Percentiles rank a stretch among this genome's conserved stretches.
These are phyloP conservation scores for Papilio polytes DNA, from an alignment of 1,140 invertebrate genomes.

Conservation along the genomic window DNA sequence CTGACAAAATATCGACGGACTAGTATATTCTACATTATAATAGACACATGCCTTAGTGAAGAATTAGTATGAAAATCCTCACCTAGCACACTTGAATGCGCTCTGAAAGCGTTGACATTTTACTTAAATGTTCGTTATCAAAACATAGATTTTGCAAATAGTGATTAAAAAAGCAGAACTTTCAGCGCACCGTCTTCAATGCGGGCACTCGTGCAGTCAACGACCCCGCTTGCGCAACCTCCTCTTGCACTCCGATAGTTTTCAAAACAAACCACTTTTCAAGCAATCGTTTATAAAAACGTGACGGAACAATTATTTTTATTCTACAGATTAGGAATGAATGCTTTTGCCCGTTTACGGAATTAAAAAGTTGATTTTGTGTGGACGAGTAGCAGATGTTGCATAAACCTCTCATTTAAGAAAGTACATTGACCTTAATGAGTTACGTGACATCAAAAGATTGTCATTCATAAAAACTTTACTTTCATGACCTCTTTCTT, in stretches of 20 bases:
- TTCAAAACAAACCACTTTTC: conserved; percentile 33
- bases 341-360: background rate
- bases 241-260: conserved; percentile 42
- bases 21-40: background rate
- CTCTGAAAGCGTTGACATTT: no score
- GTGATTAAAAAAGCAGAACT: conserved; percentile 50
- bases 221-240: conserved; percentile 59
- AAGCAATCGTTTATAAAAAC: conserved; percentile 27
- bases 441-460: conserved; percentile 8
- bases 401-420: background rate
- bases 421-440: conserved; percentile 7
- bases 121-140: background rate
- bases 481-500: background rate
- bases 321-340: conserved; percentile 4
- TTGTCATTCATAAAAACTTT: background rate
- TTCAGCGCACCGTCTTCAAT: conserved; percentile 57
- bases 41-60: background rate
- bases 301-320: conserved; percentile 25
- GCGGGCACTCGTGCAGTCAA: conserved; percentile 53
- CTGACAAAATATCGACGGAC: background rate
- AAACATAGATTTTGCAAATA: conserved; percentile 42
- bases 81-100: no score
- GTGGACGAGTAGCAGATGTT: background rate
- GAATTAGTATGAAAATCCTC: no score
- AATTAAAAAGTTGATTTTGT: background rate